Evolutionary conservation across 1,140 invertebrate genomes (phyloP), one percentile per base, ranked within the genome.

Genomic region (Akabosia matsudoensis): DNA sequence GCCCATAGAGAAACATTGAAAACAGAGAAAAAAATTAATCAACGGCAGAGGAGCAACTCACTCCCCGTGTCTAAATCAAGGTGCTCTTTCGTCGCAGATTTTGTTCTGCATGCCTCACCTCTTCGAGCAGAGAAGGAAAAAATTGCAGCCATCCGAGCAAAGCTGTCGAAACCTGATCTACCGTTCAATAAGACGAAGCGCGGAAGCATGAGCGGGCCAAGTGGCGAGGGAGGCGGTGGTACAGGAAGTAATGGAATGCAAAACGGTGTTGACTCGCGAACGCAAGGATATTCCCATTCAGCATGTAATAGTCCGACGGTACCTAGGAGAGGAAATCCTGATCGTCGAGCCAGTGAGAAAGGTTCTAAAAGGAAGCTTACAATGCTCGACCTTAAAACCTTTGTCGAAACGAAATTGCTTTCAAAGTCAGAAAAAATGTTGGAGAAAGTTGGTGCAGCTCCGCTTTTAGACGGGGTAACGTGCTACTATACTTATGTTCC

Each of bases 341-440:
- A 75, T 31, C 87, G 92, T 80, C 85, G 91, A 67, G 88, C 90
- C 0, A 94, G 92, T 82, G 93, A 94, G 82, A 94, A 93, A 85
- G 87, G 88, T 30, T 79, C 78, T 37, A 92, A 92, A 83, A 91
- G 90, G 64, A 89, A 91, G 83, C 93, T 94, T 88, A 95, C 95
- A 87, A 95, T 96, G 89, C 90, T 92, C 1, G 94, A 95, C 83
- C 85, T 96, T 3, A 91, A 92, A 84, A 90, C 92, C 1, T 96
- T 96, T 82, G 93, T 96, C 0, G 95, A 96, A 84, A 95, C 93
- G 0, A 95, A 95, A 85, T 85, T 96, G 76, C 87, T 95, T 56
- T 95, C 93, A 0, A 94, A 95, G 84, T 96, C 94, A 2, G 94
- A 96, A 82, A 95, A 94, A 85, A 91, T 92, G 70, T 85, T 96